Base-by-base conservation (phyloP, 92 coral and sea anemone species). In the Pocillopora meandrina region DNA sequence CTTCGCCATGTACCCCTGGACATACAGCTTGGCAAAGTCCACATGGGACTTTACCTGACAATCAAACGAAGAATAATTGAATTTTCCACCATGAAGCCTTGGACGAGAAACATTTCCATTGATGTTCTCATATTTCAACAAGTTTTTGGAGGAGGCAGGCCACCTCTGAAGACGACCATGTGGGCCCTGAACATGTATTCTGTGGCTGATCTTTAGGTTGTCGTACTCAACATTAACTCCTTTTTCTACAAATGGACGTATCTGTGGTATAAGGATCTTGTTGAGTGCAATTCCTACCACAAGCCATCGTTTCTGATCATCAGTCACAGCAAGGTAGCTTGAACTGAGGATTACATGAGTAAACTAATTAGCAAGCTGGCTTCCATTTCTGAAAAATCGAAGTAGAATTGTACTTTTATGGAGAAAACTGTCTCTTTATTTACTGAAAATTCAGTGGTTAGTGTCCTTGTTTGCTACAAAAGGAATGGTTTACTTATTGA, bases 201-300 rank as follows among this genome's bases (percentile, higher is more conserved):
- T 86, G 75, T 86, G 85, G 47, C 67, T 81, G 52, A 69, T 60
- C 83, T 85, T 91, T n/a, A 87, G 79, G 64, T 68, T 20, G 52
- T 58, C 65, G 86, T 93, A 91, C 21, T 89, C 91, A 4, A 61
- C 86, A 34, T 63, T 36, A 10, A 93, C 73, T 13, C 83, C 86
- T 21, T 83, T 72, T 36, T 73, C 82, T 11, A 86, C 83, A 61
- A 74, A 92, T 26, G 82, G 64, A 9, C 90, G 89, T 61, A 91
- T 59, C 33, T 70, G 31, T 82, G 96, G 95, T 5, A 89, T 75
- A 19, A 92, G 87, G 36, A 47, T 1, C 72, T 91, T 92, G 84
- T 92, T 72, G 56, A 93, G 90, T 12, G 89, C 90, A 61, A 93
- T 89, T 16, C 97, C 97, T 17, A 71, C 76, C 60, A 93, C 97